Percentiles rank a stretch among this genome's conserved stretches.
phyloP scores from a whole-genome alignment of 2,797 vertebrate genomes.

The Chloroceryle inda region DNA sequence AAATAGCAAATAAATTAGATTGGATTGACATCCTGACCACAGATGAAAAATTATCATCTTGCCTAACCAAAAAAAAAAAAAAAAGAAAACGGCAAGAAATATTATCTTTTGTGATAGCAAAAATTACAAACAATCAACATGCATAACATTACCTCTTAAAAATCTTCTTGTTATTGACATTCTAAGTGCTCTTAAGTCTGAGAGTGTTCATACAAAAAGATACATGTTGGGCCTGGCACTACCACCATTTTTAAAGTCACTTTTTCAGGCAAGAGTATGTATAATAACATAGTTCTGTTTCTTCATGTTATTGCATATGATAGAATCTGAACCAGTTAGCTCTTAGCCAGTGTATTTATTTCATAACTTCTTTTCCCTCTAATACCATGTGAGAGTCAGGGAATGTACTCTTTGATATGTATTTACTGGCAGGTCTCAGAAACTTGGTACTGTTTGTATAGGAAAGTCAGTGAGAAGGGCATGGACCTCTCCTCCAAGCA shows the following conservation, averaged over 20 bases:
- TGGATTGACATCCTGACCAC: background rate
- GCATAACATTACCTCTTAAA: background rate
- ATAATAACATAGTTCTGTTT: background rate
- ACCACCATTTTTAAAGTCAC: background rate
- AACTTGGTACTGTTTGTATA: slow-evolving; percentile 45
- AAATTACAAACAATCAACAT: background rate
- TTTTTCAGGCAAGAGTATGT: background rate
- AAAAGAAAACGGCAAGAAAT: background rate
- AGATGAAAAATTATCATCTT: background rate
- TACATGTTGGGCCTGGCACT: background rate
- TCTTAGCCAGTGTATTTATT: background rate
- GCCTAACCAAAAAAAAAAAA: background rate
- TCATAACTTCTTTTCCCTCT: background rate
- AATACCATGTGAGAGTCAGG: slow-evolving; percentile 5
- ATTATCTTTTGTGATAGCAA: background rate
- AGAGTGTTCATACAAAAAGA: background rate
- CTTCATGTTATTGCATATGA: background rate
- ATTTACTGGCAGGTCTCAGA: slow-evolving; percentile 24
- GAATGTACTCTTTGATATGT: slow-evolving; percentile 28
- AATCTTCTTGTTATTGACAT: background rate
- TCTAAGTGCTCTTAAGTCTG: background rate
- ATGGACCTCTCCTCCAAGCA: slow-evolving; percentile 13
- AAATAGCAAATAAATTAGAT: background rate
- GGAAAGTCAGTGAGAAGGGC: slow-evolving; percentile 28
- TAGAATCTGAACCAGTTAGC: background rate